Conservation (phyloP, 2,888 invertebrate species). For the Pollenia griseotomentosa region DNA sequence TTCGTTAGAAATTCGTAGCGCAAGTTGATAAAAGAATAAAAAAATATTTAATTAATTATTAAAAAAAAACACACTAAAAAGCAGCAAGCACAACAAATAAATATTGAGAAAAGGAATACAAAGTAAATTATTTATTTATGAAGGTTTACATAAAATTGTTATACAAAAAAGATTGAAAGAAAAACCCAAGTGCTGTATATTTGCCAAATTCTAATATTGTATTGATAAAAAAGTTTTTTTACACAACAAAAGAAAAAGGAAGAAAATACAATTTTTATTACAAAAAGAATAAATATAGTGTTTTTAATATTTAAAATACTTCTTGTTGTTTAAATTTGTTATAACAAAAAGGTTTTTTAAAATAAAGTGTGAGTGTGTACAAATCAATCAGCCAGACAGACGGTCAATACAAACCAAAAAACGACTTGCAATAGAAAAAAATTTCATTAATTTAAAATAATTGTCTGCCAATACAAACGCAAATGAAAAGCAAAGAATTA, state of each 20-base stretch:
- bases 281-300: conserved; percentile 26
- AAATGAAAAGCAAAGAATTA: not conserved
- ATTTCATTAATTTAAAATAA: conserved; percentile 31
- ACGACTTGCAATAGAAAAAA: conserved; percentile 31
- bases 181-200: conserved; percentile 62
- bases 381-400: conserved; percentile 51
- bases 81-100: conserved; percentile 29
- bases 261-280: conserved; percentile 22
- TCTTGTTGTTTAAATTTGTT: conserved; percentile 36
- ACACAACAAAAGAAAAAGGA: conserved; percentile 1
- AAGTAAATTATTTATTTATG: conserved; percentile 72
- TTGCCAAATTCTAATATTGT: conserved; percentile 61
- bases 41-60: conserved; percentile 71
- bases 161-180: conserved; percentile 41
- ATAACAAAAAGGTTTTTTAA: conserved; percentile 8
- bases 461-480: conserved; percentile 44
- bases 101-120: conserved; percentile 71
- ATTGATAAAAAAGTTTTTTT: conserved; percentile 48
- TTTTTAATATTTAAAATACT: conserved; percentile 19
- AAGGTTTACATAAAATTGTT: conserved; percentile 68
- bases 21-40: conserved; percentile 67
- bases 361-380: conserved; percentile 34
- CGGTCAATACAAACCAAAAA: conserved; percentile 26
- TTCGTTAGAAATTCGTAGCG: conserved; percentile 78
- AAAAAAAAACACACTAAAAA: conserved; percentile 60